Conservation (phyloP, 1,140 invertebrate species). For the Semibalanus balanoides region DNA sequence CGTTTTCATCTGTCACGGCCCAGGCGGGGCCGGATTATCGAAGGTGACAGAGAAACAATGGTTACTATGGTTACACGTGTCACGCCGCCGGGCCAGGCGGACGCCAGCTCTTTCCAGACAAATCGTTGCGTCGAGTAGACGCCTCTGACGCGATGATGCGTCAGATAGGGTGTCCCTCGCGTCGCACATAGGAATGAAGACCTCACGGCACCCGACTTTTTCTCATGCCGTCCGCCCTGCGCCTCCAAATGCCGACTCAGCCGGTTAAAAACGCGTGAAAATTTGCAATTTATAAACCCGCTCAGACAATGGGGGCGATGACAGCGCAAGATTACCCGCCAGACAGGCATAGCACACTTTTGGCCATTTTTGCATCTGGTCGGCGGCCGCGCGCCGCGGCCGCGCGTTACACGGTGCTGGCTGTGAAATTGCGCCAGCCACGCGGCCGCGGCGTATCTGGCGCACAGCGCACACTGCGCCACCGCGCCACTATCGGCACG, state of each 20-base stretch:
- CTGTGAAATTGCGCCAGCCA: neutral
- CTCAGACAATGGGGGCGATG: neutral
- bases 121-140: neutral
- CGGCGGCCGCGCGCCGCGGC: no score
- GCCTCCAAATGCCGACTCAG: neutral
- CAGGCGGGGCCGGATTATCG: neutral
- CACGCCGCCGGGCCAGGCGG: neutral
- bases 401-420: neutral
- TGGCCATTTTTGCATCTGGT: neutral
- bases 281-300: neutral
- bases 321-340: neutral
- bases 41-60: slow-evolving; percentile 2
- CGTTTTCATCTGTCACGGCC: neutral
- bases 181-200: neutral
- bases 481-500: no score
- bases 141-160: neutral
- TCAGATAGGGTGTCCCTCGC: neutral
- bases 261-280: neutral
- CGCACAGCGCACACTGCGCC: neutral
- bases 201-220: neutral
- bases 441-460: neutral
- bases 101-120: neutral
- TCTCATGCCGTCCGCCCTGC: neutral
- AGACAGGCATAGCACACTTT: neutral
- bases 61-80: neutral